A percentile compares a stretch with the other conserved stretches of the same genome.
Evolutionary conservation across 2,888 invertebrate species (phyloP).

Genomic region (Globia sparganii): DNA sequence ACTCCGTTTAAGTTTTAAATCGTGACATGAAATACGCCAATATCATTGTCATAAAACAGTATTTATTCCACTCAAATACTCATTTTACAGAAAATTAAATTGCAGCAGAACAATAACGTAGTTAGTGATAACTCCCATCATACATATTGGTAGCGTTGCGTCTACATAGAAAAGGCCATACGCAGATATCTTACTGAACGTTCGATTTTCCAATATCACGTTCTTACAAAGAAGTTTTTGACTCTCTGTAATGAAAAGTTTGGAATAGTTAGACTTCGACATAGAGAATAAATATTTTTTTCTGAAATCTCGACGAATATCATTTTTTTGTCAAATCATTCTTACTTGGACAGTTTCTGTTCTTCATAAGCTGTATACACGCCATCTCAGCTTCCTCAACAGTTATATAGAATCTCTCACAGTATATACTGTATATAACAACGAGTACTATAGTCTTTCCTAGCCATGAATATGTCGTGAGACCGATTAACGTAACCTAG

Average conservation of each 20-base stretch:
- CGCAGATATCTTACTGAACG: conserved; percentile 15
- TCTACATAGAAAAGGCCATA: conserved; percentile 15
- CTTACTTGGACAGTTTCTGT: conserved; percentile 22
- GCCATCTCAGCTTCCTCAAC: conserved; percentile 30
- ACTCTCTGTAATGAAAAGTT: conserved; percentile 9
- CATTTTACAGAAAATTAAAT: neutral
- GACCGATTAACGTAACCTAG: too few relatives aligned
- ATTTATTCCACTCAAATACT: too few relatives aligned
- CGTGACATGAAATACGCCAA: too few relatives aligned
- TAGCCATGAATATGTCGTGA: neutral
- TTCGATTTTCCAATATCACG: neutral
- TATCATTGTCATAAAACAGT: too few relatives aligned
- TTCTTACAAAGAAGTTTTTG: conserved; percentile 12
- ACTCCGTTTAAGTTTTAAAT: too few relatives aligned
- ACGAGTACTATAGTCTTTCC: neutral
- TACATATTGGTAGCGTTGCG: neutral
- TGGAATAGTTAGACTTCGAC: too few relatives aligned
- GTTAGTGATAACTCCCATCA: neutral
- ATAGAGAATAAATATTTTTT: too few relatives aligned
- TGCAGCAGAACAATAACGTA: conserved; percentile 3
- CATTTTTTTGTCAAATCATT: neutral
- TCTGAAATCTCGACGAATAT: too few relatives aligned
- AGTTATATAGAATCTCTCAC: conserved; percentile 32
- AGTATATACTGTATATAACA: neutral
- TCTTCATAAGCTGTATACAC: conserved; percentile 17